These are phyloP conservation scores for Meta bourneti DNA, from an alignment of 2,888 invertebrate genomes.

Conservation along the genomic window DNA sequence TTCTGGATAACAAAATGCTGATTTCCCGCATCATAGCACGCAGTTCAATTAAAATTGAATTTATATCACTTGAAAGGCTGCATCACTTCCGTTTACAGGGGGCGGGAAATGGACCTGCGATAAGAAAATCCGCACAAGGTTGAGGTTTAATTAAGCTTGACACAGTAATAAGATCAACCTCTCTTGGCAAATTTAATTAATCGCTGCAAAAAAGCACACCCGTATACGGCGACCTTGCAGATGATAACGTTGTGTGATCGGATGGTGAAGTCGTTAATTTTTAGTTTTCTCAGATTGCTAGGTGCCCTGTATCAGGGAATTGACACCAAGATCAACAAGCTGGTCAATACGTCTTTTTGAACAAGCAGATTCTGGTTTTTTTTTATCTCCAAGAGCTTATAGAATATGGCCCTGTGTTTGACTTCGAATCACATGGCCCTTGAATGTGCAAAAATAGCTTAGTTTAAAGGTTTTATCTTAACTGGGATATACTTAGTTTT, in stretches of 20 bases:
- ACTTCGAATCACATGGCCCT: too few relatives aligned
- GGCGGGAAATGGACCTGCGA: conserved; percentile 8
- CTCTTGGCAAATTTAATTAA: not conserved
- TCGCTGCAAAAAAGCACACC: not conserved
- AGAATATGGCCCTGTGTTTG: too few relatives aligned
- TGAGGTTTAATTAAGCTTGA: not conserved
- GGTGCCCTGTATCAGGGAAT: not conserved
- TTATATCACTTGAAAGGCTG: not conserved
- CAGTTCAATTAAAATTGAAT: not conserved
- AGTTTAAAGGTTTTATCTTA: too few relatives aligned
- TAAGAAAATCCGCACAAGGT: conserved; percentile 1
- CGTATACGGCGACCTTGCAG: not conserved
- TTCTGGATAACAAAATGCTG: too few relatives aligned
- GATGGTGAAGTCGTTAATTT: not conserved
- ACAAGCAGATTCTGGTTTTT: too few relatives aligned
- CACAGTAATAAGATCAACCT: conserved; percentile 2
- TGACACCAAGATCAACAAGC: too few relatives aligned
- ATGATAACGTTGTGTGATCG: not conserved
- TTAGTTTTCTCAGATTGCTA: not conserved
- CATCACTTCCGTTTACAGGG: not conserved
- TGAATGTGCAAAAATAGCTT: too few relatives aligned
- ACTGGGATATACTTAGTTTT: too few relatives aligned
- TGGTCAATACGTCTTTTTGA: too few relatives aligned
- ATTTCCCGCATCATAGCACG: too few relatives aligned
- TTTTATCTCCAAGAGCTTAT: too few relatives aligned